A percentile compares a stretch with the other conserved stretches of the same genome.
Conservation (phyloP, 2,888 invertebrate species). For the Chrysolina haemoptera region DNA sequence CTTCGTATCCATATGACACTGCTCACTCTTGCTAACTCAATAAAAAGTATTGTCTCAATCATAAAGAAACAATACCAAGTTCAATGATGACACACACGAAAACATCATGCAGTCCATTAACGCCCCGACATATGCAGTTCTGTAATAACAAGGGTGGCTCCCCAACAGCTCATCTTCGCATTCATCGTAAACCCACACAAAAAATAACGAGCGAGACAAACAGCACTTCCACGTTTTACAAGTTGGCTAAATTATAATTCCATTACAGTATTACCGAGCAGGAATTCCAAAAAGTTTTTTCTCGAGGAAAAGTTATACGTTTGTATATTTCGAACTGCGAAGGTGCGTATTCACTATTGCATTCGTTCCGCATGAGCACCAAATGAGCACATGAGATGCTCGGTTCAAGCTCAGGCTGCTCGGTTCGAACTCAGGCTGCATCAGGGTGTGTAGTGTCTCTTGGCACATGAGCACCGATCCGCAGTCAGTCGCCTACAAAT, state of each 20-base stretch:
- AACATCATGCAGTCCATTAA: slow-evolving; percentile 59
- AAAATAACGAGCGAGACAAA: slow-evolving; percentile 65
- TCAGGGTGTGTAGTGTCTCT: no score
- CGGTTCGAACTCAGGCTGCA: no score
- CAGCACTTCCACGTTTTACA: slow-evolving; percentile 64
- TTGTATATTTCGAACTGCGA: no score
- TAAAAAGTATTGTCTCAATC: background rate
- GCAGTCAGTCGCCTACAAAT: no score
- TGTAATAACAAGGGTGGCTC: slow-evolving; percentile 64
- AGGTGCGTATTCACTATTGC: no score
- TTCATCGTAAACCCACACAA: slow-evolving; percentile 60
- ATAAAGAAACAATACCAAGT: slow-evolving; percentile 39
- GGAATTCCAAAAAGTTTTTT: slow-evolving; percentile 39
- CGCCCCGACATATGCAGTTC: slow-evolving; percentile 60
- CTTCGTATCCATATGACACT: background rate
- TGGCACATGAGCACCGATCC: no score
- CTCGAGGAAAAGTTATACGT: no score
- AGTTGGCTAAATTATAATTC: slow-evolving; percentile 66
- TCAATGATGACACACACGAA: slow-evolving; percentile 32
- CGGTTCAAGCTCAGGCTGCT: no score
- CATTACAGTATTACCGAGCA: slow-evolving; percentile 55
- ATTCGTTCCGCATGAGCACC: no score
- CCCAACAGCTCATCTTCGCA: slow-evolving; percentile 57
- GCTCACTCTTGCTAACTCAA: background rate
- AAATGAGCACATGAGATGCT: no score